Evolutionary conservation across 23 tunicate genomes (phyloP).

Genomic region (Diplosoma virens): DNA sequence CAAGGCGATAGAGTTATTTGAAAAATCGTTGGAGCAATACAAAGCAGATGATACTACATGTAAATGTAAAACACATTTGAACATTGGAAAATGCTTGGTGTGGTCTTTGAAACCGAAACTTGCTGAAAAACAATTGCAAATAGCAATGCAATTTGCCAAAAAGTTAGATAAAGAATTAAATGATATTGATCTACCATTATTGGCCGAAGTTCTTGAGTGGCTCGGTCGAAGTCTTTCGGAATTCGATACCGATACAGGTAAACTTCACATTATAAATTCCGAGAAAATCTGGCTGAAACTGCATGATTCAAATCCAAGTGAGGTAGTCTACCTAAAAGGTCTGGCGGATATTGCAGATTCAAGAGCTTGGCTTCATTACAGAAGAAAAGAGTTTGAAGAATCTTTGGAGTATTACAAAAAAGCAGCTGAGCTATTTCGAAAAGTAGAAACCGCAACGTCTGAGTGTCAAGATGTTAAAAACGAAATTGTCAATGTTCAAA

Average conservation of each 20-base stretch:
- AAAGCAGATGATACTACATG: no score
- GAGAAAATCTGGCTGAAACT: background rate
- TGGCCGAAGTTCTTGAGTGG: background rate
- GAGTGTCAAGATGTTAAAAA: background rate
- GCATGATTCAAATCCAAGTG: background rate
- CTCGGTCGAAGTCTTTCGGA: background rate
- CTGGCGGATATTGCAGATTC: background rate
- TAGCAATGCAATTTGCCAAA: no score
- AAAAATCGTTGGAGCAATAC: background rate
- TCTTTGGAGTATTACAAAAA: background rate
- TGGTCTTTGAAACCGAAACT: background rate
- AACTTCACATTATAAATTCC: background rate
- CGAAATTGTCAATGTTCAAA: background rate
- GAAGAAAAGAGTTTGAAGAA: background rate
- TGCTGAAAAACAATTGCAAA: no score
- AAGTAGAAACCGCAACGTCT: no score
- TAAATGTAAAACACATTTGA: no score
- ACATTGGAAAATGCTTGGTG: background rate
- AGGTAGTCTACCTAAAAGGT: background rate
- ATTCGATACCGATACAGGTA: background rate
- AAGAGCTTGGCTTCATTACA: background rate
- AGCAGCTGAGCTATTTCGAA: background rate
- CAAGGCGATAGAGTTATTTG: background rate
- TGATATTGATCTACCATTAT: no score
- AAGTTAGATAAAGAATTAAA: no score